Evolutionary conservation across 2,888 invertebrate genomes (phyloP).

Genomic region (Chydorus sphaericus): DNA sequence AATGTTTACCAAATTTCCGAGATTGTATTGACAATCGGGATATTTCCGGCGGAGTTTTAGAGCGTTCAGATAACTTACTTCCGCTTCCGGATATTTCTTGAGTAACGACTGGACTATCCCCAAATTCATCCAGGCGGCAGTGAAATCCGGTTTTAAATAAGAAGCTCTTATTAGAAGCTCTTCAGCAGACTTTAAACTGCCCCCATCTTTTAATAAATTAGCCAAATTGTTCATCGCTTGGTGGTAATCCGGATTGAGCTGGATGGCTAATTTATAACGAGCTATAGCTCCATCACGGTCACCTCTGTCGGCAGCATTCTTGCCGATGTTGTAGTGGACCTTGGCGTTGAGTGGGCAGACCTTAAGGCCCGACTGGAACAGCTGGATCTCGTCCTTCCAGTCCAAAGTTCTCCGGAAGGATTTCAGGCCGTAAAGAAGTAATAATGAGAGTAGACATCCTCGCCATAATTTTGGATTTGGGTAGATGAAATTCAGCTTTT

Average conservation of each 20-base stretch:
- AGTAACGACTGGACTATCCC: slow-evolving; percentile 75
- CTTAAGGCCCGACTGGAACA: slow-evolving; percentile 53
- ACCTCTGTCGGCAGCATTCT: slow-evolving; percentile 62
- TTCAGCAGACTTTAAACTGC: slow-evolving; percentile 53
- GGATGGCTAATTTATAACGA: slow-evolving; percentile 62
- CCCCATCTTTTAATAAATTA: slow-evolving; percentile 61
- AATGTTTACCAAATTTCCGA: slow-evolving; percentile 68
- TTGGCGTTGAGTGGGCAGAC: slow-evolving; percentile 93
- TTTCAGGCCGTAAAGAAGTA: slow-evolving; percentile 24
- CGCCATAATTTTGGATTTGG: background rate
- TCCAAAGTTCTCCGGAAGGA: slow-evolving; percentile 50
- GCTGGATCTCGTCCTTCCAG: slow-evolving; percentile 61
- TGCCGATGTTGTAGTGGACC: slow-evolving; percentile 79
- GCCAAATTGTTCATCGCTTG: slow-evolving; percentile 90
- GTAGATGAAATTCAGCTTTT: background rate
- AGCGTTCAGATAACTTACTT: slow-evolving; percentile 64
- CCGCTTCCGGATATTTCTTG: slow-evolving; percentile 52
- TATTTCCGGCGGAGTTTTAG: slow-evolving; percentile 59
- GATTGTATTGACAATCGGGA: slow-evolving; percentile 85
- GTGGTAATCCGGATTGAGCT: slow-evolving; percentile 64
- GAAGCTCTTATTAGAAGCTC: slow-evolving; percentile 55
- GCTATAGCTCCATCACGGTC: slow-evolving; percentile 49
- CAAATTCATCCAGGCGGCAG: slow-evolving; percentile 96
- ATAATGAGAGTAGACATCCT: slow-evolving; percentile 18
- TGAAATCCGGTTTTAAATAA: slow-evolving; percentile 59